phyloP scores from a whole-genome alignment of 1,140 invertebrate species.

The Hypsibius dujardini region DNA sequence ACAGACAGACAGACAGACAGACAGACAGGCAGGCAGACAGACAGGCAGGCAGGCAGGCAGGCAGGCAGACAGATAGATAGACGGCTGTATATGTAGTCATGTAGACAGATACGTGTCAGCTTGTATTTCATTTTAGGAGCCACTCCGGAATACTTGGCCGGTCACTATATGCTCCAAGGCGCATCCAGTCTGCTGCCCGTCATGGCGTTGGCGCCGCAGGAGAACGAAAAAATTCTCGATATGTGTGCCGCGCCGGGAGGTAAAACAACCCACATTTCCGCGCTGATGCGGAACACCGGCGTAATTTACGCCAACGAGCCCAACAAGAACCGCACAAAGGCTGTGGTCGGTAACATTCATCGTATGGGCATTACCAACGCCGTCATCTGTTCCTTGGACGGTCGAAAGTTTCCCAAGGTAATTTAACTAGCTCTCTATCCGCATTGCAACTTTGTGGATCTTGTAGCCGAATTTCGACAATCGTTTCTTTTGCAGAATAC shows the following conservation, averaged over 20 bases:
- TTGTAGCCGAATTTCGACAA: background rate
- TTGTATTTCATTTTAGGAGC: constrained; percentile 51
- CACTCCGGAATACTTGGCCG: constrained; percentile 95
- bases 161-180: constrained; percentile 95
- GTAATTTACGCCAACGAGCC: constrained; percentile 89
- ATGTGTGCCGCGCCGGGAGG: constrained; percentile 95
- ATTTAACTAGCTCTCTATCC: constrained; percentile 19
- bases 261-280: constrained; percentile 87
- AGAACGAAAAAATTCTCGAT: constrained; percentile 83
- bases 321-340: constrained; percentile 73
- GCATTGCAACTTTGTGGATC: constrained; percentile 7
- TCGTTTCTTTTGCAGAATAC: constrained; percentile 45
- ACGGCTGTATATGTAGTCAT: too few relatives aligned
- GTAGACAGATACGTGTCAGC: too few relatives aligned
- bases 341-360: constrained; percentile 88
- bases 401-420: constrained; percentile 54
- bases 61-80: too few relatives aligned
- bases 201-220: constrained; percentile 88
- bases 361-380: constrained; percentile 85
- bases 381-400: constrained; percentile 73
- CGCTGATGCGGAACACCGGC: constrained; percentile 97
- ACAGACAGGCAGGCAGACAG: too few relatives aligned
- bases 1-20: too few relatives aligned
- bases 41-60: too few relatives aligned
- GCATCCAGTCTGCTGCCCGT: constrained; percentile 88